A percentile compares a stretch with the other conserved stretches of the same genome.
Evolutionary conservation across 2,888 invertebrate species (phyloP).

Genomic region (Brachycybe producta): DNA sequence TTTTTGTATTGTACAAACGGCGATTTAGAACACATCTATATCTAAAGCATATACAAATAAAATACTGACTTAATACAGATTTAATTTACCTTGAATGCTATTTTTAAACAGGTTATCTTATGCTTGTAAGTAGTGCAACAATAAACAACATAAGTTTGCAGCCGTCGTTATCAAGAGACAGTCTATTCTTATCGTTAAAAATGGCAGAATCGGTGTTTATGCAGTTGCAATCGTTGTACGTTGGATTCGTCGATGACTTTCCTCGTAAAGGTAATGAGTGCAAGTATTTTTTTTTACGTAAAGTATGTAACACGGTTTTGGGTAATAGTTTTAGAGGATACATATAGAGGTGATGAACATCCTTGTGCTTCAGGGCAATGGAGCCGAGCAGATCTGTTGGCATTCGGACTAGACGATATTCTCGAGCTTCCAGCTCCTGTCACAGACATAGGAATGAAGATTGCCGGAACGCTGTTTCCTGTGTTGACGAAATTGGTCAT

Average conservation of each 20-base stretch:
- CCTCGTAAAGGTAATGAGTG: conserved; percentile 24
- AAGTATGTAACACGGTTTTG: neutral
- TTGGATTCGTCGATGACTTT: conserved; percentile 29
- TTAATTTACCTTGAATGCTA: too few relatives aligned
- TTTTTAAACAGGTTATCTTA: conserved; percentile 20
- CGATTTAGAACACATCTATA: neutral
- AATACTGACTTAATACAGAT: too few relatives aligned
- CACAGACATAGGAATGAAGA: conserved; percentile 22
- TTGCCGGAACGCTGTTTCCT: conserved; percentile 23
- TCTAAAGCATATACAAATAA: neutral
- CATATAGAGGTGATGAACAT: too few relatives aligned
- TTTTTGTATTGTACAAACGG: too few relatives aligned
- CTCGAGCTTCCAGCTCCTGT: conserved; percentile 22
- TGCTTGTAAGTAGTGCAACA: conserved; percentile 24
- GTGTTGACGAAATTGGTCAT: conserved; percentile 24
- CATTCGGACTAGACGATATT: conserved; percentile 26
- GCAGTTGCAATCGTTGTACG: conserved; percentile 25
- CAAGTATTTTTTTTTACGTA: too few relatives aligned
- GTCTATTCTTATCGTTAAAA: conserved; percentile 28
- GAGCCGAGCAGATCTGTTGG: conserved; percentile 25
- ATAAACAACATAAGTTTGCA: conserved; percentile 27
- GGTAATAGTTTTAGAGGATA: neutral
- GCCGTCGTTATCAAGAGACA: conserved; percentile 29
- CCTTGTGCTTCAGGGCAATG: conserved; percentile 20
- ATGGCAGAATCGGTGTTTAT: conserved; percentile 28